phyloP scores from a whole-genome alignment of 2,888 invertebrate species.

The Harmothoe impar region DNA sequence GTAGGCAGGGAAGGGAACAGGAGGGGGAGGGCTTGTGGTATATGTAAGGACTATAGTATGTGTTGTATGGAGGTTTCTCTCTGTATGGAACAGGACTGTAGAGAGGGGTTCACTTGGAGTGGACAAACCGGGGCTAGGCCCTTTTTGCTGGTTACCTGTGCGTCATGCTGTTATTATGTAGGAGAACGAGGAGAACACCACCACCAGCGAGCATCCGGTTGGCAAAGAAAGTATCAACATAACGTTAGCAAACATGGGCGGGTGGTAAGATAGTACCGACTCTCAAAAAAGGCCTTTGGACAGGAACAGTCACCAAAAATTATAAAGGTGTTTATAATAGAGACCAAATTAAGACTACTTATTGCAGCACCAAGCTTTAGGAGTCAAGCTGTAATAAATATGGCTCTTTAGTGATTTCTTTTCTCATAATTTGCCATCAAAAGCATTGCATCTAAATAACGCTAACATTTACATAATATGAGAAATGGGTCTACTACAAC shows the following conservation, averaged over 20 bases:
- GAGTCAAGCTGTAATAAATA: conserved; percentile 31
- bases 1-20: neutral
- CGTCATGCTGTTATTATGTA: conserved; percentile 59
- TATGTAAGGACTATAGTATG: too few species aligned
- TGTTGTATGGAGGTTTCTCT: too few species aligned
- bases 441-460: conserved; percentile 53
- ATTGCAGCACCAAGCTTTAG: conserved; percentile 31
- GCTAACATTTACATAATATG: conserved; percentile 28
- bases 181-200: conserved; percentile 17
- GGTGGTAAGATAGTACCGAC: neutral
- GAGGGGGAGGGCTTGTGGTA: too few species aligned
- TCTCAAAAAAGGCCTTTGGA: conserved; percentile 56
- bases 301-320: conserved; percentile 37
- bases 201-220: conserved; percentile 44
- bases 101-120: neutral
- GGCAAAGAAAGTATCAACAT: conserved; percentile 59
- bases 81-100: neutral
- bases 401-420: neutral
- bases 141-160: conserved; percentile 30
- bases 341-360: neutral
- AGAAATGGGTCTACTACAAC: conserved; percentile 36
- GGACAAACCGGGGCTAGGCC: neutral
- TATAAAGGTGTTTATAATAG: conserved; percentile 14
- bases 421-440: conserved; percentile 19
- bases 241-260: conserved; percentile 58